Evolutionary conservation across 2,888 invertebrate genomes (phyloP), one percentile per base, ranked within the genome.

Genomic region (Gisinianus flammeolus): DNA sequence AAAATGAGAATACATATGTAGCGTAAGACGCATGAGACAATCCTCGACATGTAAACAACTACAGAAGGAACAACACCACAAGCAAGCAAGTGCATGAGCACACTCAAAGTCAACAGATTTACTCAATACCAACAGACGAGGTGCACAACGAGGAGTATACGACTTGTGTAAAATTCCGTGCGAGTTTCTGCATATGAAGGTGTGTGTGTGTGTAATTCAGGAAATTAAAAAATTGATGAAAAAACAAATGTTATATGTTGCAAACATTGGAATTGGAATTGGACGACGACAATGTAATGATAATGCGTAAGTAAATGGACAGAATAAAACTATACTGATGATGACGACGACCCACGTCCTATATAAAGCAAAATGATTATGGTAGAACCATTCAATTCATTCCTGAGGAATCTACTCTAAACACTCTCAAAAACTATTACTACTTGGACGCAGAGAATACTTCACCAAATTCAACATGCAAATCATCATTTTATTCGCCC

Each of bases 401-500:
- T 19, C 24, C n/a, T 33, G 24, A 35, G 2, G 22, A 3, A 22
- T 73, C 73, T 33, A 33, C 33, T 30, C 19, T 2, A 70, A 56
- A 58, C 58, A 33, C 16, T 8, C 31, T 26, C 10, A 31, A 6
- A 22, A 28, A 58, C 1, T 72, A 33, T 26, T 12, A 6, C 69
- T 26, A 16, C 0, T 33, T 5, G 10, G 31, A 44, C 16, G 54
- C 19, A 28, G 24, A 66, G 19, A 30, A 24, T 28, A 62, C 5
- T 24, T 2, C 10, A 24, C 10, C 31, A 31, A 24, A 44, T 54
- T 62, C 58, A 73, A 62, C 12, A 73, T 73, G 73, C 62, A 73
- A 73, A 35, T 62, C 73, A 31, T 73, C 62, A 44, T 73, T 26
- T 62, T 62, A 58, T 31, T 33, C 33, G 35, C 73, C n/a, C 62